phyloP scores from a whole-genome alignment of 2,888 invertebrate species.

The Linnaemya vulpina region DNA sequence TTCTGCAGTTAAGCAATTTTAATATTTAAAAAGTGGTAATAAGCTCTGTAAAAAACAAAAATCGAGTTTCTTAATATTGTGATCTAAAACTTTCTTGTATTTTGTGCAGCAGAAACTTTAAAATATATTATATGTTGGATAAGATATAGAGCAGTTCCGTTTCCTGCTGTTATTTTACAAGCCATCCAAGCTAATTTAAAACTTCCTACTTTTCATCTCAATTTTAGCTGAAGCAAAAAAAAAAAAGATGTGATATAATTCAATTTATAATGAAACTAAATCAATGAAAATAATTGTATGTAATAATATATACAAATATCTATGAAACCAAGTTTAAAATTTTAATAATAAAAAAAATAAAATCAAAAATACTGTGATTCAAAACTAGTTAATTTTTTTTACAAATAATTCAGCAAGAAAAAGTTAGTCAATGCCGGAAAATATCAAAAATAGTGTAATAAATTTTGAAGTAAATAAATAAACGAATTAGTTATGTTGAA shows the following conservation, averaged over 20 bases:
- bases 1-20: too few species aligned
- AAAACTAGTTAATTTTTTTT: conserved; percentile 61
- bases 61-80: background rate
- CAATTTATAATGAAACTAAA: conserved; percentile 27
- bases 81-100: background rate
- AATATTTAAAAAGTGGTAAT: too few species aligned
- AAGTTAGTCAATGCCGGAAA: conserved; percentile 60
- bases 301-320: conserved; percentile 11
- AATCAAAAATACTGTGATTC: conserved; percentile 66
- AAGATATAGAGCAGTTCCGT: background rate
- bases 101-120: background rate
- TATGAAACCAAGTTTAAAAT: conserved; percentile 8
- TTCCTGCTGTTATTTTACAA: conserved; percentile 2
- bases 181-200: background rate
- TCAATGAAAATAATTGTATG: conserved; percentile 27
- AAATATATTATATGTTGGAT: background rate
- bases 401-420: conserved; percentile 38
- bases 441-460: conserved; percentile 42
- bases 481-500: conserved; percentile 78
- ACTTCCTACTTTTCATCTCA: background rate
- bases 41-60: too few species aligned
- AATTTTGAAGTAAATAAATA: conserved; percentile 54
- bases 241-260: conserved; percentile 47
- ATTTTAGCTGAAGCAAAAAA: conserved; percentile 16
- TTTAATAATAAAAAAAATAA: conserved; percentile 4